Base-by-base conservation (phyloP, 2,797 vertebrate genomes). In the Gobionotothen gibberifrons region DNA sequence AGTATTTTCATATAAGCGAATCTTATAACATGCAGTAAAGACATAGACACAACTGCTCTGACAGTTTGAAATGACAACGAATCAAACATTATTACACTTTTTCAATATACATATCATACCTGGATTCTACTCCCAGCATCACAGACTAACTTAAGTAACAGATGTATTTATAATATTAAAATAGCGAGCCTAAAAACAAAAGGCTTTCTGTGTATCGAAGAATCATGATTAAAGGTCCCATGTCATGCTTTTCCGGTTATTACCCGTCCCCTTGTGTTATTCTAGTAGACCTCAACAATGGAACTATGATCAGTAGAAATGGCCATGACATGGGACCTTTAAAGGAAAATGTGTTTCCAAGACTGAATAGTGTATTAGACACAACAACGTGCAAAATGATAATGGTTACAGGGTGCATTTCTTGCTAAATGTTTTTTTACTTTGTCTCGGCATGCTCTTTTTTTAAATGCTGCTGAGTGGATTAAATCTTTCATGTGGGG, bases 401-500 rank as follows among this genome's bases (percentile, higher is more conserved):
- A 32, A 32, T 32, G 32, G 32, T 8, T 32, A 32, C 32, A 32
- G 32, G 32, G 32, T 32, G 32, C 32, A 32, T 32, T 32, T 32
- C 32, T 8, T 32, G 22, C 22, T 26, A 26, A 26, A 26, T 26
- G 22, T 32, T 7, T 32, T 32, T 32, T 32, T 8, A 26, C 22
- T 42, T 26, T 15, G 57, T 0, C 0, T 44, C 0, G 2, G 42
- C 40, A 17, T 44, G 42, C 4, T 43, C 3, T 43, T 49, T 19
- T 7, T 32, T 6, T 19, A 36, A 49, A 59, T 16, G 42, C 16
- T 46, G 40, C 22, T 67, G 12, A 55, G 42, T 55, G 40, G 40
- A 55, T 11, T 44, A 12, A 55, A 54, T 21, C 52, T 54, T 54
- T 54, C 49, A 66, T 54, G 64, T 47, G 52, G 64, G 17, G 51